phyloP scores from a whole-genome alignment of 2,888 invertebrate genomes.

The Chydorus sphaericus region DNA sequence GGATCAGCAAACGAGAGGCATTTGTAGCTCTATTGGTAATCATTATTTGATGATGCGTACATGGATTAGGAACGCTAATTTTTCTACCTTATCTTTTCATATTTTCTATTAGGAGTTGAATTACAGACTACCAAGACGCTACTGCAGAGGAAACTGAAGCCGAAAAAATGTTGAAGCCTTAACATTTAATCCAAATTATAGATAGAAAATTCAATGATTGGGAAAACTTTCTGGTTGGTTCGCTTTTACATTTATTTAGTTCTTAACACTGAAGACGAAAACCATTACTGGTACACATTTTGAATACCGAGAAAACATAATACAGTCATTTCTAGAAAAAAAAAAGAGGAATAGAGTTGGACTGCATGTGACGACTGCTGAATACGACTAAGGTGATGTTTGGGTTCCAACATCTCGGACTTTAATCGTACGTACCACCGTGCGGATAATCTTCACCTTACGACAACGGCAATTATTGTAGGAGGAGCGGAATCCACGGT shows the following conservation, averaged over 20 bases:
- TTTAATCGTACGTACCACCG: not conserved
- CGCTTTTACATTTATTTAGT: not conserved
- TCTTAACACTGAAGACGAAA: not conserved
- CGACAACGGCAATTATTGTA: not conserved
- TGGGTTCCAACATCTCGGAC: not conserved
- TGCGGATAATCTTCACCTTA: too few species aligned
- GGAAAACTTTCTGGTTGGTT: not conserved
- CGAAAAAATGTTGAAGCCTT: not conserved
- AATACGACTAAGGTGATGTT: not conserved
- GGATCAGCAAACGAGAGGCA: not conserved
- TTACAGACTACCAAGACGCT: not conserved
- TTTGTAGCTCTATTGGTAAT: constrained; percentile 9
- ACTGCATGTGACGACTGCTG: not conserved
- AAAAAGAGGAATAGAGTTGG: not conserved
- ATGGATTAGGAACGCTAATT: too few species aligned
- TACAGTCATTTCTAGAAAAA: not conserved
- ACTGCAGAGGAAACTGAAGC: not conserved
- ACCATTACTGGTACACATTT: too few species aligned
- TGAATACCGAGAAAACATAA: not conserved
- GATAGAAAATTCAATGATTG: too few species aligned
- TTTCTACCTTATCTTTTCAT: too few species aligned
- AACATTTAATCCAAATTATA: too few species aligned
- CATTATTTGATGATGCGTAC: too few species aligned
- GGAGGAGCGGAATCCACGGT: too few species aligned
- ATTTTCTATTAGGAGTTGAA: not conserved